Conservation (phyloP, 2,888 invertebrate species). For the Sesia apiformis region DNA sequence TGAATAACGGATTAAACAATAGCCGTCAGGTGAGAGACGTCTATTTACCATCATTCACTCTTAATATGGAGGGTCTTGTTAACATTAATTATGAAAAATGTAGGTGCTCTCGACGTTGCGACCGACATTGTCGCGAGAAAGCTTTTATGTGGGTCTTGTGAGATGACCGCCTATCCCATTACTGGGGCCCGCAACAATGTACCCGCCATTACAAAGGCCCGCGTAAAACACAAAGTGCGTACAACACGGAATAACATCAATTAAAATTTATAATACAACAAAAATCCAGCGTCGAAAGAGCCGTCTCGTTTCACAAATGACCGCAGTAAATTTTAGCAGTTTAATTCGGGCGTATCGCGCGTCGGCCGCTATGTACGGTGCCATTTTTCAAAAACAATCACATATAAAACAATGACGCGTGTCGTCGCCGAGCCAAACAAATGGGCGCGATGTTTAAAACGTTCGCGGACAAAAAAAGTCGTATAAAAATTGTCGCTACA, state of each 20-base stretch:
- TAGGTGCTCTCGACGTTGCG: conserved; percentile 7
- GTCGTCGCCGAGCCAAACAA: conserved; percentile 31
- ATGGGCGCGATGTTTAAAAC: conserved; percentile 18
- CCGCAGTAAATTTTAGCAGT: conserved; percentile 40
- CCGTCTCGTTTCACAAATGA: conserved; percentile 23
- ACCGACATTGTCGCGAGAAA: conserved; percentile 10
- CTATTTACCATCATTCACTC: background rate
- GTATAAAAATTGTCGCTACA: background rate
- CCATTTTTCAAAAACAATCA: conserved; percentile 58
- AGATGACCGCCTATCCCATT: conserved; percentile 19
- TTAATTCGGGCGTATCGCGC: conserved; percentile 24
- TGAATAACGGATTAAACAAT: no score
- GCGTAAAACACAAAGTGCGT: conserved; percentile 13
- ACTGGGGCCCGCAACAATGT: conserved; percentile 2
- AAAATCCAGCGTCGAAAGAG: conserved; percentile 16
- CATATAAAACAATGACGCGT: conserved; percentile 46
- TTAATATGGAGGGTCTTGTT: conserved; percentile 22
- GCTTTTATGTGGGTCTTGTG: conserved; percentile 23
- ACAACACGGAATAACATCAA: conserved; percentile 22
- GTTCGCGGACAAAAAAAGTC: conserved; percentile 8
- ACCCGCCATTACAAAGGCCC: conserved; percentile 8
- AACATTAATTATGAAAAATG: conserved; percentile 38
- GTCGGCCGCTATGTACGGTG: conserved; percentile 16
- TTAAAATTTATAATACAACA: conserved; percentile 26
- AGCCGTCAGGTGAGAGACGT: no score